Conservation (phyloP, 2,113 vertebrate genomes). For the Neolamprologus brichardi region DNA sequence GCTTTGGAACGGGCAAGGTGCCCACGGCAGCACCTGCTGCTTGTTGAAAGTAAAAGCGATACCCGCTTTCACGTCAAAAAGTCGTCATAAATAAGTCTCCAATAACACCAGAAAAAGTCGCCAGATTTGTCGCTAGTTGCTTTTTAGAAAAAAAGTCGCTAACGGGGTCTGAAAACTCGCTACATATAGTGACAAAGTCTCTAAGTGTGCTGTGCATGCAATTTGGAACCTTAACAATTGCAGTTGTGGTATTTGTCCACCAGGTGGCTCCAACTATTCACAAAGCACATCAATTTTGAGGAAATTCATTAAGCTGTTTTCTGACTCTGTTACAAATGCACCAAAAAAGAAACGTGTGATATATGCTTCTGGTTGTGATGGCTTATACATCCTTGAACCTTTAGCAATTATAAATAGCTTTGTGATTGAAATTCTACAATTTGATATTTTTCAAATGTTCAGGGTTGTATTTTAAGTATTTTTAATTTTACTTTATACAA, state of each 20-base stretch:
- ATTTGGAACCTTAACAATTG: background rate
- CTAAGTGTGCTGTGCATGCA: background rate
- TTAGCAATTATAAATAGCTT: background rate
- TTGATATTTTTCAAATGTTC: background rate
- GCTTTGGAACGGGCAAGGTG: too few relatives aligned
- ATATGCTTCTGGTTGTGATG: background rate
- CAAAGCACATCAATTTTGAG: background rate
- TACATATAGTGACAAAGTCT: background rate
- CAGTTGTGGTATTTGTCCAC: background rate
- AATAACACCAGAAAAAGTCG: too few relatives aligned
- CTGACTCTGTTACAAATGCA: background rate
- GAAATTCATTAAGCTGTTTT: background rate
- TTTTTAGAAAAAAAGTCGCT: too few relatives aligned
- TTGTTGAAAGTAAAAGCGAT: too few relatives aligned
- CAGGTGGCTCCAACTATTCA: background rate
- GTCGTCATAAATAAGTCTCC: too few relatives aligned
- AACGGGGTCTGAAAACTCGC: background rate
- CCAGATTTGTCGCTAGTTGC: too few relatives aligned
- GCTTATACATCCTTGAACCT: background rate
- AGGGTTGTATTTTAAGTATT: background rate
- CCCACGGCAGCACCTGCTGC: too few relatives aligned
- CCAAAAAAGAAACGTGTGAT: background rate
- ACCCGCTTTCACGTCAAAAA: too few relatives aligned
- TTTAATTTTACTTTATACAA: background rate
- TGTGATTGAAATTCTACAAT: background rate